phyloP scores from a whole-genome alignment of 2,113 vertebrate species.

The Prunella fulvescens region DNA sequence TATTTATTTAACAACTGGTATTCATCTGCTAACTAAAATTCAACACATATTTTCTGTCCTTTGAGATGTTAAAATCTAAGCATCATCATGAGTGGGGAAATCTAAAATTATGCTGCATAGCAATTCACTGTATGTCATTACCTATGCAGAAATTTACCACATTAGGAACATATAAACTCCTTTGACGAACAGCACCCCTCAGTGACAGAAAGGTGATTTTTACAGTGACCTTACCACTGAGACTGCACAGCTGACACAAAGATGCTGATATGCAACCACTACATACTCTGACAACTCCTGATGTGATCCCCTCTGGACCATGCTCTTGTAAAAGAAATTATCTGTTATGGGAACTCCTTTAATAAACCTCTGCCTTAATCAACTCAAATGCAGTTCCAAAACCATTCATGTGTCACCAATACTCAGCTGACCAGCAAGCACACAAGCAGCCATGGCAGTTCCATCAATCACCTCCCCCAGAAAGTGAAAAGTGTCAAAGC shows the following conservation, averaged over 20 bases:
- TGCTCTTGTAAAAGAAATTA: not conserved
- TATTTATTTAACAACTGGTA: not conserved
- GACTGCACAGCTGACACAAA: not conserved
- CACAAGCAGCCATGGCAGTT: not conserved
- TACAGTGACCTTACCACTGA: not conserved
- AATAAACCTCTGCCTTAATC: not conserved
- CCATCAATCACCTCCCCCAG: not conserved
- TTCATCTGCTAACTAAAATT: not conserved
- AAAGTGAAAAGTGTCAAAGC: not conserved
- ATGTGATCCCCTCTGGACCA: not conserved
- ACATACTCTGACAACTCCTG: not conserved
- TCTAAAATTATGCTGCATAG: not conserved
- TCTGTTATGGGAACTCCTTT: not conserved
- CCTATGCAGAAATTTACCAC: not conserved
- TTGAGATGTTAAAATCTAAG: not conserved
- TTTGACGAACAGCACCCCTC: not conserved
- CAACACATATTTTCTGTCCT: not conserved
- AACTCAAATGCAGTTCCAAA: not conserved
- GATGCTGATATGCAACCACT: accelerated
- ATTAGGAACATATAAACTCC: not conserved
- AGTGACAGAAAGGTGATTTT: not conserved
- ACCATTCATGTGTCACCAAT: not conserved
- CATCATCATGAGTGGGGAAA: not conserved
- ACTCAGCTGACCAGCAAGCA: not conserved
- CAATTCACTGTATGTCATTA: not conserved